These are phyloP conservation scores for Xestia rhomboidea DNA, from an alignment of 2,888 invertebrate species.

Conservation along the genomic window DNA sequence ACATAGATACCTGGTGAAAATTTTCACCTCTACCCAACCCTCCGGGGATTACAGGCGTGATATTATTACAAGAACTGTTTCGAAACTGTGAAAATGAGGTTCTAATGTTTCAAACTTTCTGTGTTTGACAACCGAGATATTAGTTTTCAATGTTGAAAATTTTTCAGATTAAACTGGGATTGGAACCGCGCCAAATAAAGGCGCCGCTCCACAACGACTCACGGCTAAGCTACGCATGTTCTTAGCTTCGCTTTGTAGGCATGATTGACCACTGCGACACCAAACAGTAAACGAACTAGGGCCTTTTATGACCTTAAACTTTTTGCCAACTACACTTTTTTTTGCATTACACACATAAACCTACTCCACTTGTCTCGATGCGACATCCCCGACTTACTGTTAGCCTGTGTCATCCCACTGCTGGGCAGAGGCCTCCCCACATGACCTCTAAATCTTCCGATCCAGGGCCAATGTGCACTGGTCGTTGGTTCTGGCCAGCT, in stretches of 20 bases:
- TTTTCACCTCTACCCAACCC: neutral
- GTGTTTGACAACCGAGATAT: slow-evolving; percentile 4
- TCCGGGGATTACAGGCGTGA: neutral
- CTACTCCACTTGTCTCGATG: no score
- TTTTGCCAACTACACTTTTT: no score
- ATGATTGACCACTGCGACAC: no score
- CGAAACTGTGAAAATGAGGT: neutral
- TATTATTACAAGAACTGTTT: neutral
- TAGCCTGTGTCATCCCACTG: no score
- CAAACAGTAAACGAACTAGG: no score
- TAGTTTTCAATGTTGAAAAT: slow-evolving; percentile 7
- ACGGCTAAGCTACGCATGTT: neutral
- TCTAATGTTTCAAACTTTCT: slow-evolving; percentile 23
- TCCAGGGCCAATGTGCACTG: no score
- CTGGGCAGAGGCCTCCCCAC: no score
- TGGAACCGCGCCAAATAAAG: neutral
- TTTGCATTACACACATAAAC: no score
- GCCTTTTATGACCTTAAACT: no score
- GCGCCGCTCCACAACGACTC: neutral
- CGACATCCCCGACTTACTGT: no score
- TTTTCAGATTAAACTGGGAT: neutral
- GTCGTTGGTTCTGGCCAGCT: no score
- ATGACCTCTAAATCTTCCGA: no score
- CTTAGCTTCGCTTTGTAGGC: neutral
- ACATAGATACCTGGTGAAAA: neutral